Evolutionary conservation across 2,888 invertebrate genomes (phyloP).

Genomic region (Metalampra italica): DNA sequence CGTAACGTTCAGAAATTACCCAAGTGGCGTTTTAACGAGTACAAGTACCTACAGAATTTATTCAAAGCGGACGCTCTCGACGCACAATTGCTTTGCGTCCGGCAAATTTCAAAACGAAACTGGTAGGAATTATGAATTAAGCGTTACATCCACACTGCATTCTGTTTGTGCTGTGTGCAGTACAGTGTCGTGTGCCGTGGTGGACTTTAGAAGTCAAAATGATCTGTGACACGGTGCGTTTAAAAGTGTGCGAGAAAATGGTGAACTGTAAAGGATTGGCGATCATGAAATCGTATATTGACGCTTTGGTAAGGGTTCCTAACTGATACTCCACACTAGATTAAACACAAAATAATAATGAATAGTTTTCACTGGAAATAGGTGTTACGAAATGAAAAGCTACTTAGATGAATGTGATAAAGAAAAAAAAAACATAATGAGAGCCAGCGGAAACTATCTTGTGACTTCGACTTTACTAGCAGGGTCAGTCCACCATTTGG

Average conservation of each 20-base stretch:
- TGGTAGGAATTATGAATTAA: conserved; percentile 21
- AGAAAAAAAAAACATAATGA: too few species aligned
- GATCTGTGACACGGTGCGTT: conserved; percentile 65
- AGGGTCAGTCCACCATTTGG: too few species aligned
- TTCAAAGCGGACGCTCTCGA: conserved; percentile 12
- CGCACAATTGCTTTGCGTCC: conserved; percentile 53
- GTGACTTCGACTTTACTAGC: too few species aligned
- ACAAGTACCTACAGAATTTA: conserved; percentile 13
- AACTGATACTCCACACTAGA: too few species aligned
- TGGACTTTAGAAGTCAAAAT: conserved; percentile 30
- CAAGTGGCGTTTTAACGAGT: conserved; percentile 7
- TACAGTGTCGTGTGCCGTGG: conserved; percentile 22
- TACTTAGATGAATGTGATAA: too few species aligned
- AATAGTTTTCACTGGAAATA: too few species aligned
- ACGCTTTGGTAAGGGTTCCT: conserved; percentile 49
- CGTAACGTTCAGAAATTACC: conserved; percentile 10
- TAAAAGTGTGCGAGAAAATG: conserved; percentile 66
- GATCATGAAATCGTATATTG: conserved; percentile 59
- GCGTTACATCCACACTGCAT: conserved; percentile 37
- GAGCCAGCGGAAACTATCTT: too few species aligned
- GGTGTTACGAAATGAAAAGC: too few species aligned
- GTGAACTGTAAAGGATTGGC: conserved; percentile 63
- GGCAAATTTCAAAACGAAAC: conserved; percentile 54
- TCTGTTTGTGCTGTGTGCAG: conserved; percentile 34
- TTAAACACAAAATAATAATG: too few species aligned